Percentiles rank a stretch among this genome's conserved stretches.
Conservation (phyloP, 2,888 invertebrate genomes). For the Agonopterix arenella region DNA sequence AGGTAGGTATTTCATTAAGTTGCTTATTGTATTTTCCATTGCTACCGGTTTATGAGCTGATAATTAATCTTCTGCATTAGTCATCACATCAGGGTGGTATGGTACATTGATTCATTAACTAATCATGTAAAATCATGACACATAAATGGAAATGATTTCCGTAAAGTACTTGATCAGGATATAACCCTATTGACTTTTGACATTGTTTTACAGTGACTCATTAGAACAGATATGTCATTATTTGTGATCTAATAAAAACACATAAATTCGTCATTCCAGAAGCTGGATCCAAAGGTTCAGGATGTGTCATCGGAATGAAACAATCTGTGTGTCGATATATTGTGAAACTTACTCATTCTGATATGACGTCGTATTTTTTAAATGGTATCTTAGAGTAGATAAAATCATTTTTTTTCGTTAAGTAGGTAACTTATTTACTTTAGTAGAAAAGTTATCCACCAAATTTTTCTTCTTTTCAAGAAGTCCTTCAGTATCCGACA, state of each 20-base stretch:
- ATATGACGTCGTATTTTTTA: too few species aligned
- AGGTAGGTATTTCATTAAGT: too few species aligned
- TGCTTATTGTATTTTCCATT: too few species aligned
- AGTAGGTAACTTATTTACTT: too few species aligned
- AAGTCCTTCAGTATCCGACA: too few species aligned
- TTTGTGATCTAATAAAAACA: slow-evolving; percentile 5
- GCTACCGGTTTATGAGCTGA: too few species aligned
- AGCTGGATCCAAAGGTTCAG: slow-evolving; percentile 25
- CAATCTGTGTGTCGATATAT: slow-evolving; percentile 28
- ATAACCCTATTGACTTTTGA: slow-evolving; percentile 36
- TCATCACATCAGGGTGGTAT: slow-evolving; percentile 16
- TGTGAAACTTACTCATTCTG: slow-evolving; percentile 13
- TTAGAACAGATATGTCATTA: slow-evolving; percentile 31
- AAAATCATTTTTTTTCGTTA: too few species aligned
- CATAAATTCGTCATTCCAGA: slow-evolving; percentile 33
- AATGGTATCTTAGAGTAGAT: too few species aligned
- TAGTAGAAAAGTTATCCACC: too few species aligned
- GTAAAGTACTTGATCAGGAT: slow-evolving; percentile 25
- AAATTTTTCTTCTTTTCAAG: too few species aligned
- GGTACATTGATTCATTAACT: slow-evolving; percentile 41
- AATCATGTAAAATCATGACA: slow-evolving; percentile 36
- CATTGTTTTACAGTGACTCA: slow-evolving; percentile 38
- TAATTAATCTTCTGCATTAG: not conserved
- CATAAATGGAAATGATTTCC: slow-evolving; percentile 51
- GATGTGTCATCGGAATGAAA: slow-evolving; percentile 12